Base-by-base conservation (phyloP, 1,140 invertebrate genomes). In the Anadara kagoshimensis region DNA sequence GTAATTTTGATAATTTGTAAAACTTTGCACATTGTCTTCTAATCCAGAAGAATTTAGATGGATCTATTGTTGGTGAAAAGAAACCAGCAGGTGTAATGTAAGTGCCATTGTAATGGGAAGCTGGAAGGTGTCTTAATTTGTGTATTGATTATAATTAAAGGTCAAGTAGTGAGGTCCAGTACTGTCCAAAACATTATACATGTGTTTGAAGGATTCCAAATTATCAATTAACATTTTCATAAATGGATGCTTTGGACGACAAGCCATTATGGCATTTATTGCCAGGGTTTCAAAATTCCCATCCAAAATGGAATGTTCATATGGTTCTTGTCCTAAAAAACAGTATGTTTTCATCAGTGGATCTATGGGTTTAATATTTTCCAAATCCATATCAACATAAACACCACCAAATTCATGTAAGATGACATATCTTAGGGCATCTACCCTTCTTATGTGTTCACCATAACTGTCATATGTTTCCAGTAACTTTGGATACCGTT, bases 81-180 rank as follows among this genome's bases (percentile, higher is more conserved):
- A 84, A 87, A 61, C 86, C 84, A 16, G 85, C 76, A 57, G 85
- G 84, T 5, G 84, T 73, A 16, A 87, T 51, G 70, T 82, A 85
- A 5, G 75, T 69, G 2, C 76, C 78, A 54, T 84, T 69, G 10
- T 71, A 69, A 62, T 80, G 47, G 20, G 59, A 65, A 36, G 57
- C 16, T 12, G 56, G 67, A 1, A 75, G 18, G 18, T 22, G 45
- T 20, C 61, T 41, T 14, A 51, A 29, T 14, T 53, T 20, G n/a
- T 22, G 69, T 85, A 88, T 22, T 78, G 61, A 57, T 78, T 74
- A 41, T 79, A 87, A 11, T 79, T 59, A 10, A 69, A 73, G 11
- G 85, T 86, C 12, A 88, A 61, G 74, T 86, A 87, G 66, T 86
- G 83, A 14, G 86, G 86, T 12, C 86, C 86, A 43, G 86, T 88